Evolutionary conservation across 2,797 vertebrate genomes (phyloP), one percentile per base, ranked within the genome.

Genomic region (Thaleichthys pacificus): DNA sequence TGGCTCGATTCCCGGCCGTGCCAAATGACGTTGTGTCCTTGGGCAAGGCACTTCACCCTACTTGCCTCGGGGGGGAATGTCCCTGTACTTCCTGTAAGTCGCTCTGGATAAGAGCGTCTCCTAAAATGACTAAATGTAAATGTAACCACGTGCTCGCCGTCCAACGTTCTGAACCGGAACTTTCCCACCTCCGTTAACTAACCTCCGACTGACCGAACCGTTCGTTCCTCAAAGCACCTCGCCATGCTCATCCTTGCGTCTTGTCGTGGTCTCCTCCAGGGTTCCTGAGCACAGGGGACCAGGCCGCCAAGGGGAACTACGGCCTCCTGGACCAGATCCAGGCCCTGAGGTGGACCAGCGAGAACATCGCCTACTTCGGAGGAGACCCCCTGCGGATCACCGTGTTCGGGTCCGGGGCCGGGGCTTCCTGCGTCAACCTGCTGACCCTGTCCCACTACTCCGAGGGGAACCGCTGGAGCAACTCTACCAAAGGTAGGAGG

Each of bases 381-480:
- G 98, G 97, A 69, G 98, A 99, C 89, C 98, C 98, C 51, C 89
- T 99, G 85, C 93, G 98, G 91, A 99, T 99, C 89, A 99, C 98
- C 69, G 98, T 99, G 90, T 99, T 99, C 85, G 98, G 98, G 90
- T 99, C 98, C 14, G 97, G 98, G 30, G 98, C 97, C 42, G 98
- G 98, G 30, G 98, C 97, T 71, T 99, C 98, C 38, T 99, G 96
- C 82, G 97, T 99, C 90, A 99, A 99, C 91, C 95, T 99, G 12
- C 96, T 99, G 90, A 99, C 98, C 69, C 93, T 99, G 89, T 99
- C 98, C 89, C 98, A 99, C 95, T 99, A 99, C 93, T 99, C 98
- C 84, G 98, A 99, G 95, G 98, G 98, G 91, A 99, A 99, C 95
- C 98, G 97, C 93, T 99, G 98, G 98, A 99, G 97, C 95, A 99